Base-by-base conservation (phyloP, 2,113 vertebrate genomes). In the Stigmatopora nigra region DNA sequence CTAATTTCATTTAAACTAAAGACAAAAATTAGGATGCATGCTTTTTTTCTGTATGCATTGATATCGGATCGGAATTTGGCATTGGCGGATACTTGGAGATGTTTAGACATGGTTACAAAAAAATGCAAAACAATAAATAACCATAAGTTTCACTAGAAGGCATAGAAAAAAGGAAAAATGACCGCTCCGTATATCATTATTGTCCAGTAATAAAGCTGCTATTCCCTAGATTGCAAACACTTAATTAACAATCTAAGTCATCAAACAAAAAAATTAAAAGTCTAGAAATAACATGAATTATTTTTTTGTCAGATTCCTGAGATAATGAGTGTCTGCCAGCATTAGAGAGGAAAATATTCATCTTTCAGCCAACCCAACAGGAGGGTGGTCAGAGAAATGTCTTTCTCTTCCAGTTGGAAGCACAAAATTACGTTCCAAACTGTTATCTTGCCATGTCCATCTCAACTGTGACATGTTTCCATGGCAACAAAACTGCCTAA, bases 401-500 rank as follows among this genome's bases (percentile, higher is more conserved):
- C 55, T n/a, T 46, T 61, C 61, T 60, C 19, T 67, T 70, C 68
- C 70, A 72, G 67, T 59, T 71, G 61, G 67, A 82, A 60, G 64
- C 56, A 49, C 64, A 56, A 44, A 61, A 73, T 56, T 17, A 36
- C 63, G 72, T 70, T 61, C 64, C 69, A 71, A 76, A 72, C 71
- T 69, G 71, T 76, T 67, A 75, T 80, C 70, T 76, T 52, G 69
- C 75, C 71, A 61, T 66, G 78, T 84, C 79, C 65, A 67, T 83
- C 82, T 80, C 67, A 58, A 80, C 76, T 83, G 80, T 80, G 82
- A 82, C 78, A 76, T 15, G 82, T 88, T 84, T 77, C 86, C 78
- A 86, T 59, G 65, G 83, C 81, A 88, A 86, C 86, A 64, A 46
- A 64, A 47, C 72, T 36, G 65, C 46, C 70, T 58, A 80, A 85